Evolutionary conservation across 2,113 vertebrate species (phyloP).

Genomic region (Xenopus borealis): DNA sequence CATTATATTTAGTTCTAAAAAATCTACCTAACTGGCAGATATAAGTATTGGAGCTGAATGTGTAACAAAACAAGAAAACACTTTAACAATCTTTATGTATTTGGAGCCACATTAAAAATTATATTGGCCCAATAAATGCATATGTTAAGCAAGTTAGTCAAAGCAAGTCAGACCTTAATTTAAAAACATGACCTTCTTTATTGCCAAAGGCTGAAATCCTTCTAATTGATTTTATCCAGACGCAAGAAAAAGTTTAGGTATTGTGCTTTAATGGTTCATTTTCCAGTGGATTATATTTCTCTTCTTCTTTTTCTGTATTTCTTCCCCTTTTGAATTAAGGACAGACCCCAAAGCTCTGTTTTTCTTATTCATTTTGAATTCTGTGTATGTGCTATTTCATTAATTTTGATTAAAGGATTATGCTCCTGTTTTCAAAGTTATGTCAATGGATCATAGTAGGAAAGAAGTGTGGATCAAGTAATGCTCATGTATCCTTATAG

Average conservation of each 20-base stretch:
- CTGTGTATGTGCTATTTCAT: no score
- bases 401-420: no score
- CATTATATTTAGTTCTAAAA: conserved; percentile 12
- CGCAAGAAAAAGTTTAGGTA: neutral
- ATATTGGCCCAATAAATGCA: conserved; percentile 10
- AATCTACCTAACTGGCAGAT: conserved; percentile 2
- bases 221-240: conserved; percentile 26
- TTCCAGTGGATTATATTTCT: neutral
- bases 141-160: conserved; percentile 23
- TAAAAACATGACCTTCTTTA: conserved; percentile 21
- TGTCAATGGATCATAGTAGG: no score
- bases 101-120: neutral
- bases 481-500: no score
- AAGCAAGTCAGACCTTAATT: conserved; percentile 14
- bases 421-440: no score
- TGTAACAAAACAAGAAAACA: no score
- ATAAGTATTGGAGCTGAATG: conserved; percentile 19
- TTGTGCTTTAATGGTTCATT: neutral
- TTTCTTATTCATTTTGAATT: no score
- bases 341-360: no score
- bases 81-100: conserved; percentile 4
- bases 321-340: no score
- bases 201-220: conserved; percentile 16
- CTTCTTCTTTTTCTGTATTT: no score
- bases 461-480: no score